These are phyloP conservation scores for Hermodice carunculata DNA, from an alignment of 2,888 invertebrate species.

Conservation along the genomic window DNA sequence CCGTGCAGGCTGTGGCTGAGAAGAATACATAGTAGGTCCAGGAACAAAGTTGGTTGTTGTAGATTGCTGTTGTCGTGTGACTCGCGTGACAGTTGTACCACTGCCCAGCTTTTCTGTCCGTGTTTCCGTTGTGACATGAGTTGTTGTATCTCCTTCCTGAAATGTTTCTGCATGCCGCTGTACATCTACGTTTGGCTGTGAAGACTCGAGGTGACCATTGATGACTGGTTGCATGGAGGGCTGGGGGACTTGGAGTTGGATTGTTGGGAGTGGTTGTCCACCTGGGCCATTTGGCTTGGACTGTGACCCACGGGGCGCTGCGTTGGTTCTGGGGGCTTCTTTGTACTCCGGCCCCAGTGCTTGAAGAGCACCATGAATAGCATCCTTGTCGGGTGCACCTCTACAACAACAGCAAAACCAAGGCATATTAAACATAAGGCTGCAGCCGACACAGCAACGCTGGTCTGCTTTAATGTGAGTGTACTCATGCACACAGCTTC, in stretches of 20 bases:
- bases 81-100: background rate
- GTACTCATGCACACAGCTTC: too few species aligned
- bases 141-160: constrained; percentile 24
- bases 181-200: background rate
- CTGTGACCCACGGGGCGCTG: constrained; percentile 6
- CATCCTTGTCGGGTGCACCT: constrained; percentile 16
- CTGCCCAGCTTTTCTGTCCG: constrained; percentile 13
- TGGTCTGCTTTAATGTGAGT: too few species aligned
- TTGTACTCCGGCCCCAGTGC: constrained; percentile 15
- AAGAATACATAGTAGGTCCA: background rate
- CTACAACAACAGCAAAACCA: constrained; percentile 4
- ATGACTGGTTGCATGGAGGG: background rate
- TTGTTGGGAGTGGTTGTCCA: constrained; percentile 1
- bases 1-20: background rate
- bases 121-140: constrained; percentile 23
- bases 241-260: background rate
- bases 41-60: background rate
- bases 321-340: background rate
- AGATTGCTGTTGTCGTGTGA: background rate
- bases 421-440: background rate
- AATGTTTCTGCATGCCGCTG: constrained; percentile 19
- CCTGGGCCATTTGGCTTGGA: background rate
- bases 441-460: too few species aligned
- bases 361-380: constrained; percentile 28
- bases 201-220: constrained; percentile 7